Percentiles rank a stretch among this genome's conserved stretches.
phyloP scores from a whole-genome alignment of 2,888 invertebrate species.

The Agelastica alni region DNA sequence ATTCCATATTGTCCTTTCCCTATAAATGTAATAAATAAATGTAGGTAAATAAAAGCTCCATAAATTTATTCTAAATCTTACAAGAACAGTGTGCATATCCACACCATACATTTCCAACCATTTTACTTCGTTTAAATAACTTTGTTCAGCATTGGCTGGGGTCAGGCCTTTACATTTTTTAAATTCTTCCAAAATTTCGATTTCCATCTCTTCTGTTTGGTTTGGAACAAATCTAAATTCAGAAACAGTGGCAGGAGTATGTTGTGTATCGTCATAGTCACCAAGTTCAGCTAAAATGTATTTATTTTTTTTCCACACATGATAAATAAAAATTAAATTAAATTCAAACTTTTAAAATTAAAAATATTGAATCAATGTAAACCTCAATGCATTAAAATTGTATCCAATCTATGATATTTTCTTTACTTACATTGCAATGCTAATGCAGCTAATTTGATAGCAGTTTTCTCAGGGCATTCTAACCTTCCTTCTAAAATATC shows the following conservation, averaged over 20 bases:
- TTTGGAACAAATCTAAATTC: constrained; percentile 97
- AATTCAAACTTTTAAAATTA: too few species aligned
- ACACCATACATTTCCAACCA: constrained; percentile 99
- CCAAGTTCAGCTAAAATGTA: constrained; percentile 92
- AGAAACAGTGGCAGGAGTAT: constrained; percentile 95
- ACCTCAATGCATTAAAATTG: too few species aligned
- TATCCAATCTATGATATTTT: too few species aligned
- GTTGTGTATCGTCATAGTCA: constrained; percentile 89
- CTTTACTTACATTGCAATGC: constrained; percentile 88
- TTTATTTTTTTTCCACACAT: too few species aligned
- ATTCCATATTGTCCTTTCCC: constrained; percentile 96
- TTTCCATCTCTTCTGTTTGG: constrained; percentile 96
- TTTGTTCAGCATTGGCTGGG: constrained; percentile 94
- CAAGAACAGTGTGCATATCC: constrained; percentile 95
- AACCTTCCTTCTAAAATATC: constrained; percentile 91
- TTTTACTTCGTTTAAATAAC: constrained; percentile 90
- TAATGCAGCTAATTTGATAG: constrained; percentile 88
- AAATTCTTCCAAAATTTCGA: constrained; percentile 90
- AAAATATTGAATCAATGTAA: too few species aligned
- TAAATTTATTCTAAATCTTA: constrained; percentile 45
- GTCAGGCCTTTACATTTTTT: constrained; percentile 84
- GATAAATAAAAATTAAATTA: too few species aligned
- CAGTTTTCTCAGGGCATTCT: constrained; percentile 84
- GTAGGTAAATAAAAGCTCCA: background rate
- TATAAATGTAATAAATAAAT: constrained; percentile 39